These are phyloP conservation scores for Perizoma affinitatum DNA, from an alignment of 2,888 invertebrate genomes.

Conservation along the genomic window DNA sequence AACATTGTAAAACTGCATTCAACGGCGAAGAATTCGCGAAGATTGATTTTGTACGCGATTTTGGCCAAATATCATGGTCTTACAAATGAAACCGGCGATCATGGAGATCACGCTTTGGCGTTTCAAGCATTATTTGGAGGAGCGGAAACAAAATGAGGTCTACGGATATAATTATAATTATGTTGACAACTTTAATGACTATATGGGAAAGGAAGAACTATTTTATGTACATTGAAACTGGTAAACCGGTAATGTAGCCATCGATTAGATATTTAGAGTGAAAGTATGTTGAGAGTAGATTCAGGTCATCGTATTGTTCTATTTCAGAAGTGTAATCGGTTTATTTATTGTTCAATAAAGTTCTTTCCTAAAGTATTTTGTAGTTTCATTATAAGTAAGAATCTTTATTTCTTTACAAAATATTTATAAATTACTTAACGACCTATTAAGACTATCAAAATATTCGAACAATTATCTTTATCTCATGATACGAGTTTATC, in stretches of 20 bases:
- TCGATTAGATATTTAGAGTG: constrained; percentile 35
- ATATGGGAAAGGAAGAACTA: constrained; percentile 17
- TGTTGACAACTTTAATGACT: constrained; percentile 20
- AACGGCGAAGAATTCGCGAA: constrained; percentile 10
- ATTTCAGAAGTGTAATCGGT: constrained; percentile 58
- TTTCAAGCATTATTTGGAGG: constrained; percentile 20
- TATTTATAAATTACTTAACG: constrained; percentile 33
- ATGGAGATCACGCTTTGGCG: constrained; percentile 25
- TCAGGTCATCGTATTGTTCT: constrained; percentile 53
- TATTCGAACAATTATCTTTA: constrained; percentile 60
- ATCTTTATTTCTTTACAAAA: background rate
- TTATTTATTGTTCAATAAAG: constrained; percentile 74
- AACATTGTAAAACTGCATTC: constrained; percentile 17
- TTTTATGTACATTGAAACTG: constrained; percentile 5
- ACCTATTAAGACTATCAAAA: constrained; percentile 56
- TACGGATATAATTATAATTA: constrained; percentile 12
- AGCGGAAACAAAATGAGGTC: constrained; percentile 15
- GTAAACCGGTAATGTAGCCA: constrained; percentile 21
- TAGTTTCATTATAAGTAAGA: constrained; percentile 37
- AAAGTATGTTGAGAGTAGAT: constrained; percentile 55
- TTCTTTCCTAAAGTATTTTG: constrained; percentile 52
- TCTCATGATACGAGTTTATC: constrained; percentile 66
- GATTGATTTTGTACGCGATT: background rate
- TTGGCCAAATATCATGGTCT: constrained; percentile 5
- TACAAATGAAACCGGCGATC: constrained; percentile 4